Base-by-base conservation (phyloP, 2,888 invertebrate species). In the Cordilura impudica region DNA sequence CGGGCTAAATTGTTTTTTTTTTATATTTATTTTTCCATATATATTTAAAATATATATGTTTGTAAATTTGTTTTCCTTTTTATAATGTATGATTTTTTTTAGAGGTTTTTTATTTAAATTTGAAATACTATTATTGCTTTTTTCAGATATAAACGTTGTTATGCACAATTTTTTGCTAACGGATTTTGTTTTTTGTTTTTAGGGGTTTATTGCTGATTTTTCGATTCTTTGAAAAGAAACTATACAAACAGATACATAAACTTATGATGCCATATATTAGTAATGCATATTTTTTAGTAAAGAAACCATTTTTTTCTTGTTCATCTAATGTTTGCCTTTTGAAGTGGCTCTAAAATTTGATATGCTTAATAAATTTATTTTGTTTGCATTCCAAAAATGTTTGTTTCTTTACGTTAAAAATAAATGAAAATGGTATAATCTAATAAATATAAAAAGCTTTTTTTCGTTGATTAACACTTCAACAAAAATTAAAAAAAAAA, bases 41-140 rank as follows among this genome's bases (percentile, higher is more conserved):
- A 82, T 84, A 84, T 83, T 82, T 82, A 84, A 87, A 84, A 85
- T 86, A 84, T 85, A 67, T 82, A 78, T 84, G 56, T 85, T 58
- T 78, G 82, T 81, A 77, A 81, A 79, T 81, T 82, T 83, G 74
- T 85, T 82, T 81, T 74, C 83, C 72, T 82, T 84, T 81, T 83
- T 81, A 73, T 67, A 49, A 70, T 71, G 76, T 81, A 73, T 54
- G 56, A 66, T 81, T 75, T 80, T 77, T 54, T 51, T 19, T 43
- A 4, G 45, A 16, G 23, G 6, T 23, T 60, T 58, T 29, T 54
- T 54, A 56, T 72, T 74, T 66, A 56, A 74, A 79, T 71, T 79
- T 75, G 75, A 79, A 79, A 79, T 65, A 63, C 75, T 79, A 75
- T 79, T 79, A 77, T 80, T 80, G 76, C 76, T 76, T 76, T 76